Conservation (phyloP, 1,140 invertebrate genomes). For the Phocides pigmalion region DNA sequence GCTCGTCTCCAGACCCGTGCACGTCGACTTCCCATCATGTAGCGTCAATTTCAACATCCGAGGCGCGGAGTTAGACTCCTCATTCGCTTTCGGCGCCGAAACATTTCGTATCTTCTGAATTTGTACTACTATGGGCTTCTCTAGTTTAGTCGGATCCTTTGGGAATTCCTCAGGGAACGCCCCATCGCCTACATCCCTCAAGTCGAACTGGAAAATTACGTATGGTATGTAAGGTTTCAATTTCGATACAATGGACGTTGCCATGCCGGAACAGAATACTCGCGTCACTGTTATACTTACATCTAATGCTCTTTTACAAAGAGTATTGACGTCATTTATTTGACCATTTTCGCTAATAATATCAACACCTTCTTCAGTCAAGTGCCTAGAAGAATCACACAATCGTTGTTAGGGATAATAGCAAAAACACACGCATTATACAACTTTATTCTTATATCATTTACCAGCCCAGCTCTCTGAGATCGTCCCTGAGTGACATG, state of each 20-base stretch:
- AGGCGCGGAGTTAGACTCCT: slow-evolving; percentile 92
- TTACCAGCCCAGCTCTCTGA: slow-evolving; percentile 86
- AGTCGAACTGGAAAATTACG: slow-evolving; percentile 87
- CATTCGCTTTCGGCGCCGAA: slow-evolving; percentile 94
- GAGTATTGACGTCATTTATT: slow-evolving; percentile 85
- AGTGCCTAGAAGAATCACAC: slow-evolving; percentile 85
- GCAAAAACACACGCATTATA: slow-evolving; percentile 27
- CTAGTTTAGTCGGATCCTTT: slow-evolving; percentile 85
- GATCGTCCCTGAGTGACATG: slow-evolving; percentile 78
- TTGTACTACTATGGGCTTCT: slow-evolving; percentile 92
- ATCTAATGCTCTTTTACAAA: slow-evolving; percentile 88
- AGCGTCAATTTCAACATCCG: slow-evolving; percentile 92
- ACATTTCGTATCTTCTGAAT: slow-evolving; percentile 94
- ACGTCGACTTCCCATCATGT: slow-evolving; percentile 92
- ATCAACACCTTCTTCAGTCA: slow-evolving; percentile 88
- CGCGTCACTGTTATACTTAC: slow-evolving; percentile 84
- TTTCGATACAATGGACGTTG: slow-evolving; percentile 7
- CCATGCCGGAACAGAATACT: slow-evolving; percentile 6
- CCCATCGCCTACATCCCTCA: slow-evolving; percentile 89
- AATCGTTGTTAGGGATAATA: slow-evolving; percentile 43
- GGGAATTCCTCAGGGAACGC: slow-evolving; percentile 84
- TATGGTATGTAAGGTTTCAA: slow-evolving; percentile 23
- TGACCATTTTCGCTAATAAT: slow-evolving; percentile 87
- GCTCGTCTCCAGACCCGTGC: slow-evolving; percentile 90
- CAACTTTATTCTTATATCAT: slow-evolving; percentile 38